Evolutionary conservation across 2,797 vertebrate genomes (phyloP).

Genomic region (Sebastolobus alascanus): DNA sequence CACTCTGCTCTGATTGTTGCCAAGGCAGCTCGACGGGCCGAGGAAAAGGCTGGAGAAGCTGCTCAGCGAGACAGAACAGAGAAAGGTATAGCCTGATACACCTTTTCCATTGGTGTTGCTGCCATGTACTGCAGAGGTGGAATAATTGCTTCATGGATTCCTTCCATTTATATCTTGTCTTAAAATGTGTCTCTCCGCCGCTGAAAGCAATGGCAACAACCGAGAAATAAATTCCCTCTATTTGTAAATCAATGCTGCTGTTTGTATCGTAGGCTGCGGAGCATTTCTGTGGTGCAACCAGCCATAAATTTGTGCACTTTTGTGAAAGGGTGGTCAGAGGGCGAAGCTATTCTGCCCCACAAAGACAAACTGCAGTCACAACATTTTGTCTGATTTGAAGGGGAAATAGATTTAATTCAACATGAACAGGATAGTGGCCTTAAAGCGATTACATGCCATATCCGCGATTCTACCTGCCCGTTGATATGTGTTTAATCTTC

Average conservation of each 20-base stretch:
- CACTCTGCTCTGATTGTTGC: slow-evolving; percentile 72
- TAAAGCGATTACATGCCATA: slow-evolving; percentile 29
- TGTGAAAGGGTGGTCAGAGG: slow-evolving; percentile 22
- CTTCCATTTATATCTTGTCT: slow-evolving; percentile 71
- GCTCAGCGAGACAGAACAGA: slow-evolving; percentile 75
- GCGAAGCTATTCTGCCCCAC: not conserved
- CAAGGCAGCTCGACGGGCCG: slow-evolving; percentile 72
- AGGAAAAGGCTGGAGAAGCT: slow-evolving; percentile 69
- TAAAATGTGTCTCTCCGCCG: slow-evolving; percentile 50
- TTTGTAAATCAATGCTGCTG: slow-evolving; percentile 66
- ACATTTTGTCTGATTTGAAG: slow-evolving; percentile 20
- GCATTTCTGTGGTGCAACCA: slow-evolving; percentile 29
- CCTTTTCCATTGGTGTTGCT: slow-evolving; percentile 62
- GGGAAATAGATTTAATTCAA: slow-evolving; percentile 34
- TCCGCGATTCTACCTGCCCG: not conserved
- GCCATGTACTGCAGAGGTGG: slow-evolving; percentile 63
- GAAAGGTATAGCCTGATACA: slow-evolving; percentile 65
- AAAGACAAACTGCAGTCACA: slow-evolving; percentile 34
- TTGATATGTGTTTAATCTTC: slow-evolving; percentile 19
- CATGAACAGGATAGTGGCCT: slow-evolving; percentile 17
- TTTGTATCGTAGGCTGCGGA: slow-evolving; percentile 52
- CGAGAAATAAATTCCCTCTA: slow-evolving; percentile 32
- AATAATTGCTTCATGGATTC: slow-evolving; percentile 70
- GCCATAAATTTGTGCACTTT: slow-evolving; percentile 36
- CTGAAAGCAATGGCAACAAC: slow-evolving; percentile 42